These are phyloP conservation scores for Micropterix aruncella DNA, from an alignment of 2,888 invertebrate species.

Conservation along the genomic window DNA sequence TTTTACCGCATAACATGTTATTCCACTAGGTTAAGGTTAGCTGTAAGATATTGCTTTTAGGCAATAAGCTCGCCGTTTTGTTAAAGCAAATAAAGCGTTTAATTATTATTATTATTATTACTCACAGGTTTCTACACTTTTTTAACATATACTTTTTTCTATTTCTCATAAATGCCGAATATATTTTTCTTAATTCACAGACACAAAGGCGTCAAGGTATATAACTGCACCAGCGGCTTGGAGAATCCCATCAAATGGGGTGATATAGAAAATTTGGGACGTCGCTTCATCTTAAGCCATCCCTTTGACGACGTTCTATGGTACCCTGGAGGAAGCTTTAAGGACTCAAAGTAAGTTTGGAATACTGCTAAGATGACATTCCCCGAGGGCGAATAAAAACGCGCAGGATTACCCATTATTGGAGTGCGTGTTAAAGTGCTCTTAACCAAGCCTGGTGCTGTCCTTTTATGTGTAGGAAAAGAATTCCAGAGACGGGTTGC, in stretches of 20 bases:
- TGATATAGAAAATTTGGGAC: slow-evolving; percentile 39
- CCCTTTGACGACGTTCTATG: slow-evolving; percentile 53
- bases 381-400: too few relatives aligned
- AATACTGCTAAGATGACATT: too few relatives aligned
- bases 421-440: too few relatives aligned
- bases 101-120: slow-evolving; percentile 2
- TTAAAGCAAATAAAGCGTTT: too few relatives aligned
- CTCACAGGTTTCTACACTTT: slow-evolving; percentile 2
- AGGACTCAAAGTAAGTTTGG: slow-evolving; percentile 36
- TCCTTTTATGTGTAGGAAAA: neutral
- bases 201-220: slow-evolving; percentile 37
- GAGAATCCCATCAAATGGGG: slow-evolving; percentile 59
- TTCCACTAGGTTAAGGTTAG: too few relatives aligned
- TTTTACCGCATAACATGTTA: too few relatives aligned
- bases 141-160: too few relatives aligned
- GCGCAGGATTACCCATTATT: too few relatives aligned
- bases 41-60: too few relatives aligned
- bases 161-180: slow-evolving; percentile 1
- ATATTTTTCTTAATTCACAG: slow-evolving; percentile 18
- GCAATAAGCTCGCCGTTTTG: too few relatives aligned
- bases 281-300: slow-evolving; percentile 33
- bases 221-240: slow-evolving; percentile 62
- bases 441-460: too few relatives aligned
- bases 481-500: neutral
- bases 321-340: slow-evolving; percentile 44